These are phyloP conservation scores for Carabus problematicus DNA, from an alignment of 2,888 invertebrate species.

Conservation along the genomic window DNA sequence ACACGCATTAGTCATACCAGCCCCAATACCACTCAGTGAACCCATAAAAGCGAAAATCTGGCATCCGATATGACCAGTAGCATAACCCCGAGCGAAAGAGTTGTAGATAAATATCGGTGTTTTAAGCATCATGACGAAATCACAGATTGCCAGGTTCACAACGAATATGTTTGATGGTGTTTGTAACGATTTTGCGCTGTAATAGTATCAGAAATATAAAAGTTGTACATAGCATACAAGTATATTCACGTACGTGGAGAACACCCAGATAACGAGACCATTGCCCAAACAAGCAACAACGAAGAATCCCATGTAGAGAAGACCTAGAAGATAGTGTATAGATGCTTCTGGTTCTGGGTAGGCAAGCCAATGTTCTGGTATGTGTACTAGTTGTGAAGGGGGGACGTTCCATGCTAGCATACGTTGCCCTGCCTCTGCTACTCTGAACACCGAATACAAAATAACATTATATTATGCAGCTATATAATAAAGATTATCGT, in stretches of 20 bases:
- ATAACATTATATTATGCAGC: not conserved
- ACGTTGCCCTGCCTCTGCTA: slow-evolving; percentile 54
- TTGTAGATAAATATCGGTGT: slow-evolving; percentile 87
- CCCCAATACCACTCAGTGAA: slow-evolving; percentile 80
- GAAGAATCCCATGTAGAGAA: slow-evolving; percentile 78
- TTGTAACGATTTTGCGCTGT: slow-evolving; percentile 73
- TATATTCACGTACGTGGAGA: slow-evolving; percentile 66
- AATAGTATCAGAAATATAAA: slow-evolving; percentile 44
- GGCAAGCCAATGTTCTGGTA: slow-evolving; percentile 83
- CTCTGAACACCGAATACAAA: slow-evolving; percentile 25
- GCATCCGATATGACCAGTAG: slow-evolving; percentile 76
- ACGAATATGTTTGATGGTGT: slow-evolving; percentile 87
- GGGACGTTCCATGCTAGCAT: slow-evolving; percentile 80
- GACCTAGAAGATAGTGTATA: slow-evolving; percentile 79
- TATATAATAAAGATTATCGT: not conserved
- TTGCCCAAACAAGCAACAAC: slow-evolving; percentile 78
- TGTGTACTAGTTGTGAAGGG: slow-evolving; percentile 75
- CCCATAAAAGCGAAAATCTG: slow-evolving; percentile 80
- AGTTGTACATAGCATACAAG: no score
- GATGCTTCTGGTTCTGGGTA: slow-evolving; percentile 83
- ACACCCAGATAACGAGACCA: slow-evolving; percentile 86
- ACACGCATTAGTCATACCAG: slow-evolving; percentile 80
- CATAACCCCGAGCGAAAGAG: slow-evolving; percentile 80
- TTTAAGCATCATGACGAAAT: slow-evolving; percentile 88
- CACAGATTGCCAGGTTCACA: slow-evolving; percentile 81